Percentiles rank a stretch among this genome's conserved stretches.
Evolutionary conservation across 1,140 invertebrate genomes (phyloP).

Genomic region (Pteromalus puparum): DNA sequence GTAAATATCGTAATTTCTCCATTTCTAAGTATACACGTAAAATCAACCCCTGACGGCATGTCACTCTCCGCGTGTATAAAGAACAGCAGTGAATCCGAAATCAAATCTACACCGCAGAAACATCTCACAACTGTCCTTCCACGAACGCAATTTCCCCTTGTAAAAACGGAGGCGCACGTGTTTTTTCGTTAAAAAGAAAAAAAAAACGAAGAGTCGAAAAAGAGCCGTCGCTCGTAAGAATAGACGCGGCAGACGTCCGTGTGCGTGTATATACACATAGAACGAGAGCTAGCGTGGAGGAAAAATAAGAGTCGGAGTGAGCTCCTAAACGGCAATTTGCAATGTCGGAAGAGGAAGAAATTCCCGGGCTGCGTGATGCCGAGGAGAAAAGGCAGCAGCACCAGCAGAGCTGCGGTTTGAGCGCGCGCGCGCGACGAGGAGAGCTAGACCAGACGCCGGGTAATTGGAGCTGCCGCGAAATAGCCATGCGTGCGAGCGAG

Average conservation of each 20-base stretch:
- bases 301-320: neutral
- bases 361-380: constrained; percentile 31
- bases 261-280: neutral
- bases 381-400: neutral
- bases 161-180: constrained; percentile 24
- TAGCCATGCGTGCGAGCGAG: constrained; percentile 45
- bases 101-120: constrained; percentile 28
- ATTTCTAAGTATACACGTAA: neutral
- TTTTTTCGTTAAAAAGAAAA: constrained; percentile 2
- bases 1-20: no score
- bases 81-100: constrained; percentile 41
- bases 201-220: neutral
- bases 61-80: neutral
- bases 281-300: neutral
- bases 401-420: constrained; percentile 29
- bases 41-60: neutral
- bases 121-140: constrained; percentile 39
- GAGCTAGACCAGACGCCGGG: constrained; percentile 37
- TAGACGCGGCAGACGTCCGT: constrained; percentile 34
- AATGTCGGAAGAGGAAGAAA: constrained; percentile 52
- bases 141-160: constrained; percentile 50
- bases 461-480: constrained; percentile 44
- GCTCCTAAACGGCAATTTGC: constrained; percentile 50
- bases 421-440: neutral
- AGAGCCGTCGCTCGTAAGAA: constrained; percentile 29